phyloP scores from a whole-genome alignment of 2,888 invertebrate species.

The Ectemnius cavifrons region DNA sequence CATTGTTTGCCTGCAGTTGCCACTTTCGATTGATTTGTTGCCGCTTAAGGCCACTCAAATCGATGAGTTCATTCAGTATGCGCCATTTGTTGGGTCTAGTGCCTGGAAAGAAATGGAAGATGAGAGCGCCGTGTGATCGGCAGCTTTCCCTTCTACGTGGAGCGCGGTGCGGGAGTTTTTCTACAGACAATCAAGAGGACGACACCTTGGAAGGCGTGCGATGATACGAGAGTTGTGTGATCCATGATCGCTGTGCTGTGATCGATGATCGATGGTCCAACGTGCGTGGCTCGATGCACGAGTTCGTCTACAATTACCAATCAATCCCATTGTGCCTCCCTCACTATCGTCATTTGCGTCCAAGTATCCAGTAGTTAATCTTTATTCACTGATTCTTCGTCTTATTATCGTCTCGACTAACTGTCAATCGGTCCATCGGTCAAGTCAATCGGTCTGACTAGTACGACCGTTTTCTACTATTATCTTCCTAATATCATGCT shows the following conservation, averaged over 20 bases:
- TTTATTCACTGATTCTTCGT: no score
- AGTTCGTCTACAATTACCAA: slow-evolving; percentile 16
- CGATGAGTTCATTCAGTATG: slow-evolving; percentile 70
- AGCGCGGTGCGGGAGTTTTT: slow-evolving; percentile 27
- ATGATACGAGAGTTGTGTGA: slow-evolving; percentile 25
- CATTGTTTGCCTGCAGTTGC: slow-evolving; percentile 68
- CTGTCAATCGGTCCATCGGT: no score
- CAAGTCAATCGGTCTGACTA: no score
- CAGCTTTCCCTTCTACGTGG: slow-evolving; percentile 16
- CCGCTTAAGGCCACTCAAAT: slow-evolving; percentile 73
- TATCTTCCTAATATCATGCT: no score
- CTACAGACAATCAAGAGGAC: slow-evolving; percentile 34
- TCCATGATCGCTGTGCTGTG: slow-evolving; percentile 43
- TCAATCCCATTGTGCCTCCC: slow-evolving; percentile 25
- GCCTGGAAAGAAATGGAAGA: slow-evolving; percentile 69
- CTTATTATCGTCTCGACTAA: no score
- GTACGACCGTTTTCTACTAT: no score
- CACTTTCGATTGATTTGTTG: slow-evolving; percentile 74
- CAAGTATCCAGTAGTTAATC: background rate
- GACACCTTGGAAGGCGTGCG: slow-evolving; percentile 32
- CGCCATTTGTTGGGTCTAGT: slow-evolving; percentile 71
- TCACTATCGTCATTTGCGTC: slow-evolving; percentile 25
- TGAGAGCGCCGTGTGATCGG: background rate
- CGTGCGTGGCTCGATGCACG: slow-evolving; percentile 27
- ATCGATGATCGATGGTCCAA: slow-evolving; percentile 30